Base-by-base conservation (phyloP, 2,888 invertebrate genomes). In the Aricia artaxerxes region DNA sequence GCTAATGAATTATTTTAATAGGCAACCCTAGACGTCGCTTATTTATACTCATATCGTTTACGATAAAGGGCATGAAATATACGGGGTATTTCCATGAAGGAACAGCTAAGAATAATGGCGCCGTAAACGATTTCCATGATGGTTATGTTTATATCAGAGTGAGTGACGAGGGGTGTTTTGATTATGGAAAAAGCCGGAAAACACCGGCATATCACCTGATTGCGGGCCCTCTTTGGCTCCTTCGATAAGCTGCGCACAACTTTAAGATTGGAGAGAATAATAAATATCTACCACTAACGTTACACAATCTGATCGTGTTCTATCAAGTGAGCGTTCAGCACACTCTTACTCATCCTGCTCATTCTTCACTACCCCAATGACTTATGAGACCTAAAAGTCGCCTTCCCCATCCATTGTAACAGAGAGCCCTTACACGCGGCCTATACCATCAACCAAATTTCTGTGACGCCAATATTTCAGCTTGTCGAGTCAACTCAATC, bases 41-140 rank as follows among this genome's bases (percentile, higher is more conserved):
- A 73, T 73, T 73, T 73, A 73, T 73, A 73, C 44, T n/a, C 44
- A 73, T 16, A 24, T 73, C 40, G 44, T 44, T 73, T n/a, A 73
- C 44, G 24, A 44, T 73, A 73, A 73, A 73, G 73, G 73, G 73
- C 73, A 73, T 5, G 73, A 9, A 24, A 24, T 38, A 44, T 73
- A 44, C 73, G 13, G 44, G 73, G 44, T 24, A 73, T 73, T 73
- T 44, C 40, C 73, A 73, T 44, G 31, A 24, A 44, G 73, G 5
- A 69, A 38, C 13, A 16, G 69, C 69, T 69, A 35, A 69, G 38
- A 38, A 69, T 69, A 69, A 69, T 38, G 69, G 11, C 13, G 69
- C 35, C 69, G 35, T 69, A 69, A 69, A 69, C 35, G 69, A 35
- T 64, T 35, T 69, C 16, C 69, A 69, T 38, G 69, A 69, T 38